phyloP scores from a whole-genome alignment of 2,113 vertebrate species.

The Sapayoa aenigma region DNA sequence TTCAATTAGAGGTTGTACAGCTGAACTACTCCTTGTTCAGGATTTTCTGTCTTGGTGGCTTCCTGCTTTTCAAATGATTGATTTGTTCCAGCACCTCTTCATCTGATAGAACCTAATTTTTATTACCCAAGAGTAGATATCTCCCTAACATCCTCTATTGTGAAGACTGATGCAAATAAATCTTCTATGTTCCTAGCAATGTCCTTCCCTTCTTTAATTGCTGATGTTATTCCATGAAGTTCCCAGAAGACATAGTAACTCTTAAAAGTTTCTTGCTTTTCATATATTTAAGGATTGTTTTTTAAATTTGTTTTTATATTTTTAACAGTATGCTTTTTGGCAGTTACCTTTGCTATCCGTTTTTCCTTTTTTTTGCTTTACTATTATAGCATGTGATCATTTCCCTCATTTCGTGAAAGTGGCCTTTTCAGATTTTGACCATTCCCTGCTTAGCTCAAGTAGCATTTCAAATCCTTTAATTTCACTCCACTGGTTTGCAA shows the following conservation, averaged over 20 bases:
- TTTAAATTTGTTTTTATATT: not conserved
- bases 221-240: not conserved
- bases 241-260: not conserved
- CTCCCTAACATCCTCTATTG: slow-evolving; percentile 7
- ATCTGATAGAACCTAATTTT: slow-evolving; percentile 50
- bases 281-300: not conserved
- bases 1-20: slow-evolving; percentile 19
- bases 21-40: not conserved
- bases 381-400: not conserved
- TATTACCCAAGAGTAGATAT: slow-evolving; percentile 34
- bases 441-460: not conserved
- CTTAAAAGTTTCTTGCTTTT: not conserved
- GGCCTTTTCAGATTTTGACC: not conserved
- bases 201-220: slow-evolving; percentile 23
- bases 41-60: not conserved
- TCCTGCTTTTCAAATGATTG: slow-evolving; percentile 51
- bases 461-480: not conserved
- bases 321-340: not conserved
- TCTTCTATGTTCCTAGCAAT: not conserved
- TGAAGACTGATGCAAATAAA: slow-evolving; percentile 40
- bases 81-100: slow-evolving; percentile 46
- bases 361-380: not conserved
- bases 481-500: not conserved
- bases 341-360: not conserved
- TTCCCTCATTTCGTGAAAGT: not conserved